These are phyloP conservation scores for Aldabrachelys gigantea DNA, from an alignment of 2,113 vertebrate species.

Conservation along the genomic window DNA sequence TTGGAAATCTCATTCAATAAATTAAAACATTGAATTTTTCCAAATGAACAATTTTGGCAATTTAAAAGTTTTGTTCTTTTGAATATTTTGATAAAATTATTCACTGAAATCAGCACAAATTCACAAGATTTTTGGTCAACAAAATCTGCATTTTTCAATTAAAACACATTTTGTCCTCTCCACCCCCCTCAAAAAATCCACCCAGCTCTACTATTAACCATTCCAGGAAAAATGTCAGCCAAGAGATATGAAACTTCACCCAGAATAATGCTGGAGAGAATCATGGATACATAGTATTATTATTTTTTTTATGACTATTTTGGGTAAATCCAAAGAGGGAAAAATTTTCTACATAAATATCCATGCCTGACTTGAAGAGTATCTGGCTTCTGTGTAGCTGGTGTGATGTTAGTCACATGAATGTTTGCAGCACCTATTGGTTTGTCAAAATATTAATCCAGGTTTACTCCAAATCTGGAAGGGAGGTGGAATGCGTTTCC, in stretches of 20 bases:
- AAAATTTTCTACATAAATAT: background rate
- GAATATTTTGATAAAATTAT: background rate
- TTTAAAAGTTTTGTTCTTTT: background rate
- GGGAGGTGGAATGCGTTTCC: background rate
- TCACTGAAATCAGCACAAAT: background rate
- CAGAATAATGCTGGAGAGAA: background rate
- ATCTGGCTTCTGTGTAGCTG: background rate
- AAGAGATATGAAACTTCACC: background rate
- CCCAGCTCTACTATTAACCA: background rate
- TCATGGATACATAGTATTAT: background rate
- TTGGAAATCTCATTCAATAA: background rate
- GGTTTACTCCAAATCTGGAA: background rate
- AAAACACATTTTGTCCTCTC: background rate
- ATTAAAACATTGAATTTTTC: background rate
- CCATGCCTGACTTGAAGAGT: background rate
- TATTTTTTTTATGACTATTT: background rate
- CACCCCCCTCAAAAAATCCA: background rate
- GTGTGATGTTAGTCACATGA: background rate
- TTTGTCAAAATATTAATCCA: background rate
- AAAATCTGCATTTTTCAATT: background rate
- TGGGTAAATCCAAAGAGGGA: background rate
- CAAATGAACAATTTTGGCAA: background rate
- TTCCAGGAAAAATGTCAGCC: rapidly evolving
- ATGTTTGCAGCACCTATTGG: background rate
- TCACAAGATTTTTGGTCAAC: background rate